Conservation (phyloP, 1,140 invertebrate species). For the Hyphantria cunea region DNA sequence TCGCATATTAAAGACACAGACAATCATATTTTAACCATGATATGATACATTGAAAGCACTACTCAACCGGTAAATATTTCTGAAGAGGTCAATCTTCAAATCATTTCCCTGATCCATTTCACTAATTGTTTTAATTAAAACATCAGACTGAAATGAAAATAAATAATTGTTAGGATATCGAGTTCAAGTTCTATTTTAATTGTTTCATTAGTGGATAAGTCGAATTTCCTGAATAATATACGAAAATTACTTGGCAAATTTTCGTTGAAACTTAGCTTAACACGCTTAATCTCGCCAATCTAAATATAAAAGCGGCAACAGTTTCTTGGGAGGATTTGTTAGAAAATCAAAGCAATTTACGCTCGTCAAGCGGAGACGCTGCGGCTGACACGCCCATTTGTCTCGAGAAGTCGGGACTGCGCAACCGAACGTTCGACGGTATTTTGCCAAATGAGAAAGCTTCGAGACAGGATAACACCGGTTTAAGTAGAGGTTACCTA, state of each 20-base stretch:
- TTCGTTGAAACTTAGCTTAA: conserved; percentile 11
- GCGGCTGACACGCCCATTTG: conserved; percentile 59
- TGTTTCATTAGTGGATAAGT: conserved; percentile 10
- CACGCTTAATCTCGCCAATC: conserved; percentile 29
- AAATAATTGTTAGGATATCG: too few relatives aligned
- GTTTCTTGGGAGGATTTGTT: conserved; percentile 43
- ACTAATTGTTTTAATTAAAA: too few relatives aligned
- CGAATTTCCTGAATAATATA: conserved; percentile 19
- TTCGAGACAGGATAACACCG: conserved; percentile 26
- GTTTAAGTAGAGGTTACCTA: conserved; percentile 33
- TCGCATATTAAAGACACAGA: too few relatives aligned
- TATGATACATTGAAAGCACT: too few relatives aligned
- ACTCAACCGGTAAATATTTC: too few relatives aligned
- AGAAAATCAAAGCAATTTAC: conserved; percentile 61
- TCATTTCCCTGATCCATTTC: too few relatives aligned
- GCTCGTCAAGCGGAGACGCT: conserved; percentile 49
- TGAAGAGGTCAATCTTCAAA: too few relatives aligned
- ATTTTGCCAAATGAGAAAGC: conserved; percentile 41
- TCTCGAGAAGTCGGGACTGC: conserved; percentile 42
- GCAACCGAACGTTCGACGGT: conserved; percentile 42
- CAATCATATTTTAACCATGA: too few relatives aligned
- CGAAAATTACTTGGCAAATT: conserved; percentile 5
- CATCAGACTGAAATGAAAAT: too few relatives aligned
- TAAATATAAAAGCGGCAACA: conserved; percentile 42
- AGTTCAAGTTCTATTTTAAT: not conserved